Conservation (phyloP, 2,888 invertebrate genomes). For the Cataglyphis albicans region DNA sequence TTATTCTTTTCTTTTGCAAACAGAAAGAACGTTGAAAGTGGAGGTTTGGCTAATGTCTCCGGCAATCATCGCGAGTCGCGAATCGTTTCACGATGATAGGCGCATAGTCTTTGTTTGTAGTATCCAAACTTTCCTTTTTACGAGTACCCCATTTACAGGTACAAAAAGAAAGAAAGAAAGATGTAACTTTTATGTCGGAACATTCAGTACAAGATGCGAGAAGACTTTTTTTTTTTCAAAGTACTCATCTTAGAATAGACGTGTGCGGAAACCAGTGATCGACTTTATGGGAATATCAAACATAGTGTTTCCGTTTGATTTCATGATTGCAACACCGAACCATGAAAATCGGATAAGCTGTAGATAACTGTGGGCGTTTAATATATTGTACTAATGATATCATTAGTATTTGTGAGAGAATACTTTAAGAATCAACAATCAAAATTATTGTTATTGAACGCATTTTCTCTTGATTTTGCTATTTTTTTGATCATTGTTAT, state of each 20-base stretch:
- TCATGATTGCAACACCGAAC: constrained; percentile 57
- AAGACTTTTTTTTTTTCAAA: constrained; percentile 64
- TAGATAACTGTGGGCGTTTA: constrained; percentile 75
- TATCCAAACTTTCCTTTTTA: constrained; percentile 74
- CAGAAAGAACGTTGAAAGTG: constrained; percentile 27
- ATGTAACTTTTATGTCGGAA: constrained; percentile 42
- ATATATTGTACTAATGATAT: constrained; percentile 62
- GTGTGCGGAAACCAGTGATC: constrained; percentile 59
- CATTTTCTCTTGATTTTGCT: constrained; percentile 20
- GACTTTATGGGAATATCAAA: constrained; percentile 69
- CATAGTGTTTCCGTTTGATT: constrained; percentile 69
- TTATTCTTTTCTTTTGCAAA: constrained; percentile 40
- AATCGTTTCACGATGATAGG: constrained; percentile 52
- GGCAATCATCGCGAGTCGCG: constrained; percentile 56
- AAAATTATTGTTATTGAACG: constrained; percentile 57
- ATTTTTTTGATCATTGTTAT: not conserved
- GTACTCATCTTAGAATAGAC: constrained; percentile 72
- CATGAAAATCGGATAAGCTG: constrained; percentile 56
- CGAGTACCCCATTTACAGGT: constrained; percentile 81
- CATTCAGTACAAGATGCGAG: constrained; percentile 70
- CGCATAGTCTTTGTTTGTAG: constrained; percentile 64
- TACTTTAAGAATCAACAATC: constrained; percentile 60
- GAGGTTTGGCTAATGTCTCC: constrained; percentile 67
- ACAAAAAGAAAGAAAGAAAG: constrained; percentile 68
- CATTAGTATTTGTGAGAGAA: constrained; percentile 33